Evolutionary conservation across 1,140 invertebrate genomes (phyloP), one percentile per base, ranked within the genome.

Genomic region (Cecropterus lyciades): DNA sequence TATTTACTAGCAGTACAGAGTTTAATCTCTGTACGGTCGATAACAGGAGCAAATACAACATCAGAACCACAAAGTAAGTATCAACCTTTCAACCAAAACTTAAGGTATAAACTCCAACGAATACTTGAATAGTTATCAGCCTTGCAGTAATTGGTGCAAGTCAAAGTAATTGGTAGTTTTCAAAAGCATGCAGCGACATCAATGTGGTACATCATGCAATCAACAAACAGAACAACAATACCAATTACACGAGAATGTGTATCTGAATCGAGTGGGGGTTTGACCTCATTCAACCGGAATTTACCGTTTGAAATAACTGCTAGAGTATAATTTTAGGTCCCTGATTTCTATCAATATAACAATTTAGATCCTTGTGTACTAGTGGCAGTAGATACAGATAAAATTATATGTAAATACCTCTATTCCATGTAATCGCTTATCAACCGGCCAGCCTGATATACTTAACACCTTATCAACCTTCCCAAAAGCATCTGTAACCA

Each of bases 1-100:
- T 70, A 60, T 65, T 70, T 65, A 70, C 68, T 65, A 33, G 14
- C n/a, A n/a, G n/a, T n/a, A n/a, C n/a, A n/a, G n/a, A 60, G 55
- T 62, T 65, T 70, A 65, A 59, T 60, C 62, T 53, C 33, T n/a
- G 14, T 17, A 30, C 15, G 30, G 15, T 17, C 51, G 30, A 53
- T 53, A 53, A 53, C 30, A 53, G n/a, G n/a, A n/a, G n/a, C n/a
- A n/a, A n/a, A n/a, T n/a, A n/a, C n/a, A n/a, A n/a, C n/a, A n/a
- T n/a, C n/a, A n/a, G n/a, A 17, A 53, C 13, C 15, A 14, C 30
- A 7, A 6, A 8, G 10, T 37, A 15, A n/a, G 16, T 20, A 17
- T 42, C 14, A 40, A 42, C 15, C 33, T 3, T 42, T 15, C 11
- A 20, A 0, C 10, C 11, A 40, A 9, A 14, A 3, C 11, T 17